Evolutionary conservation across 2,888 invertebrate species (phyloP), one percentile per base, ranked within the genome.

Genomic region (Ichneumoninae sp.): DNA sequence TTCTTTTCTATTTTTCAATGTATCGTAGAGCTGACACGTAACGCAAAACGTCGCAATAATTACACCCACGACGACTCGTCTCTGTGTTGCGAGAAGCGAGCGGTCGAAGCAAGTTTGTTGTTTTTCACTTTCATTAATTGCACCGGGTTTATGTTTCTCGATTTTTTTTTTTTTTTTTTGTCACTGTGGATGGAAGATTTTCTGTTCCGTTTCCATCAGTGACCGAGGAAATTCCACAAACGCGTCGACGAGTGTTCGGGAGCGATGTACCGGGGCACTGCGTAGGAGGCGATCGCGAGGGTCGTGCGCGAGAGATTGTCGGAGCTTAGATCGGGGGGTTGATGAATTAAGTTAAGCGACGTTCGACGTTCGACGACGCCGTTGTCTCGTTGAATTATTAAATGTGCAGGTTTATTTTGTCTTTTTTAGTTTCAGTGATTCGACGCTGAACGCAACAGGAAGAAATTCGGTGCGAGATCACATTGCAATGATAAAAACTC

Each of bases 21-120:
- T 74, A 80, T 83, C 76, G 80, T 68, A 76, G 80, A 83, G 75
- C 71, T 79, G 76, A 80, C 70, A 70, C 65, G 74, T 36, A 54
- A 54, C 54, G 22, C 36, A 7, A 26, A 54, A 44, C 26, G 47
- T 47, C 54, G 44, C 54, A 47, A 30, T 8, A 44, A 60, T 68
- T 47, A 47, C 47, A 66, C n/a, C 36, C 2, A 19, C 50, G 13
- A 50, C 8, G 54, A 57, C 26, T 19, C 30, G 54, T 60, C 30
- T 60, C 30, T 30, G 13, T 3, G 13, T 60, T 6, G 30, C 6
- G 26, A 26, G 16, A 26, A 22, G 16, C 36, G 26, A 26, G 26
- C 26, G 26, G 26, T 26, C 26, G 26, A 26, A 22, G 16, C 13
- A 1, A 36, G 1, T 50, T 50, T 52, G 40, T 40, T 40, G 7